Evolutionary conservation across 2,888 invertebrate genomes (phyloP).

Genomic region (Callyntrura guangdongensis): DNA sequence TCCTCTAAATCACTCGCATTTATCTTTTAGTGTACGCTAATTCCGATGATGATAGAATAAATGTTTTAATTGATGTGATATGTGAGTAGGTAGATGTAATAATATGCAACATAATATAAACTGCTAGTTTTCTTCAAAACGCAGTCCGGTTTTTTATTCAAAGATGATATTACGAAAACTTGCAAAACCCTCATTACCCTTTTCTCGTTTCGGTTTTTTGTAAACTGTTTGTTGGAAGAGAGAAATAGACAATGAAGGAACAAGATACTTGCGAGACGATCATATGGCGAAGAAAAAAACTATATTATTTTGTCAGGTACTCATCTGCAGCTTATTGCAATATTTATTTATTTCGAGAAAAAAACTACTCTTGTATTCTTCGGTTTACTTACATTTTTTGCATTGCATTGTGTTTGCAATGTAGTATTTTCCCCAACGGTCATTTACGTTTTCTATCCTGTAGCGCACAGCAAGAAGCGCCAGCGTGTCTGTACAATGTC

Average conservation of each 20-base stretch:
- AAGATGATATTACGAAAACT: background rate
- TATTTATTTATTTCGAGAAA: slow-evolving; percentile 53
- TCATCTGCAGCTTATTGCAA: background rate
- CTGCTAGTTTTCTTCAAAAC: background rate
- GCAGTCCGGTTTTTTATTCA: slow-evolving; percentile 58
- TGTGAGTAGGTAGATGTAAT: background rate
- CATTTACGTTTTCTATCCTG: slow-evolving; percentile 60
- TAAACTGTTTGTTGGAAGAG: background rate
- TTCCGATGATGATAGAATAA: slow-evolving; percentile 63
- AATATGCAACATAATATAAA: background rate
- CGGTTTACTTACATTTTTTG: background rate
- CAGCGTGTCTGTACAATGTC: slow-evolving; percentile 27
- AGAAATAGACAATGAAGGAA: background rate
- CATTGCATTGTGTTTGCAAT: background rate
- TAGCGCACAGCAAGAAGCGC: slow-evolving; percentile 57
- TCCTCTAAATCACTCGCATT: too few species aligned
- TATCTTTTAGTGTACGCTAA: background rate
- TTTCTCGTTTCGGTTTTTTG: background rate
- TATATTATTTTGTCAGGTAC: slow-evolving; percentile 37
- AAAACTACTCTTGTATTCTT: slow-evolving; percentile 24
- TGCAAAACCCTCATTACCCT: slow-evolving; percentile 4
- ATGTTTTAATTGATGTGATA: slow-evolving; percentile 57
- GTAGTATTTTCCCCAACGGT: background rate
- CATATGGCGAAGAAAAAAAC: slow-evolving; percentile 4
- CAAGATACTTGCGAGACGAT: background rate